Base-by-base conservation (phyloP, 1,140 invertebrate genomes). In the Hypsibius dujardini region DNA sequence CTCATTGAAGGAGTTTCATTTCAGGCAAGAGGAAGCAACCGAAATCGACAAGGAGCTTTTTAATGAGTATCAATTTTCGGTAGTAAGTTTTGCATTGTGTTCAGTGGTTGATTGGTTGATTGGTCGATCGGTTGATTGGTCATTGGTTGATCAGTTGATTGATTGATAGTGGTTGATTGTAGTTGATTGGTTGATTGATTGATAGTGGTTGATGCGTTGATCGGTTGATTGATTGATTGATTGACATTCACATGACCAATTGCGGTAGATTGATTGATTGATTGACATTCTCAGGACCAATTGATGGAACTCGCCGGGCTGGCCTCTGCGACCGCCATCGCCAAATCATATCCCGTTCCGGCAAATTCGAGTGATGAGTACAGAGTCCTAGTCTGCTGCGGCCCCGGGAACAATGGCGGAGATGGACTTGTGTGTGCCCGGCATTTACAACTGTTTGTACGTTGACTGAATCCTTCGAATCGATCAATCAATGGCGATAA, bases 351-450 rank as follows among this genome's bases (percentile, higher is more conserved):
- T 77, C 83, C 87, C 1, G 15, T 75, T 78, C 67, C 77, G 75
- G 72, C 76, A 75, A 79, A 62, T 70, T 42, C 62, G 50, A 72
- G 62, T 2, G 72, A 72, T 67, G 60, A 73, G 80, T 82, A 62
- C 78, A 28, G 74, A 14, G 85, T 95, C 7, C 78, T 96, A 1
- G 83, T 98, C 62, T 86, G 90, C 75, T 94, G 90, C 81, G 95
- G 95, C 0, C 95, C 95, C 2, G 95, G 95, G n/a, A 98, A 98
- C 80, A 99, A 99, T 83, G 96, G 96, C 40, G 96, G 95, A 2
- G 95, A 98, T 83, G 95, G 95, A 12, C 79, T 98, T 40, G 95
- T 98, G 3, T 95, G 91, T 79, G 94, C 94, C 0, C 83, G 95
- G 74, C 95, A 98, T 81, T 84, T 98, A 72, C 87, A 88, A 76